Conservation (phyloP, 2,113 vertebrate species). For the Misgurnus anguillicaudatus region DNA sequence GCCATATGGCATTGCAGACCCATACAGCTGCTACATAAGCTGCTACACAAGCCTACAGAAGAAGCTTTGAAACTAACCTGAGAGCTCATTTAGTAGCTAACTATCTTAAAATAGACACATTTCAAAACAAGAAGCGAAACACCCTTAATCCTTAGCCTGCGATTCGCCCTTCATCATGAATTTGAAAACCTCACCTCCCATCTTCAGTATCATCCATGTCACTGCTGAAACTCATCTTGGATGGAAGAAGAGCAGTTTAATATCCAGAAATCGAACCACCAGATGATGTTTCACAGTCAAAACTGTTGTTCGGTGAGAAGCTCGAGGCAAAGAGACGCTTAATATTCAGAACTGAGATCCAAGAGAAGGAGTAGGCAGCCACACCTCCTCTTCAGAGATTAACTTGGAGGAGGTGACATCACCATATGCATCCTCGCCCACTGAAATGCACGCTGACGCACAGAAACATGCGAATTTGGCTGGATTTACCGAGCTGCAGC, state of each 20-base stretch:
- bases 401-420: constrained; percentile 66
- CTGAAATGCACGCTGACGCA: constrained; percentile 41
- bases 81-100: background rate
- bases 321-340: constrained; percentile 49
- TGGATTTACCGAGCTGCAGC: constrained; percentile 10
- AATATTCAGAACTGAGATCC: constrained; percentile 21
- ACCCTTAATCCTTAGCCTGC: background rate
- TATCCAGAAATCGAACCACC: background rate
- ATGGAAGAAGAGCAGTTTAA: constrained; percentile 1
- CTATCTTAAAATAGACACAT: too few relatives aligned
- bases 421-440: constrained; percentile 36
- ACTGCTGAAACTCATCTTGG: constrained; percentile 67
- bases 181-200: constrained; percentile 67
- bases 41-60: constrained; percentile 61
- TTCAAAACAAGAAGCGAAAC: background rate
- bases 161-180: background rate
- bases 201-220: constrained; percentile 74
- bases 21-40: constrained; percentile 69
- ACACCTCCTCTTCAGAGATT: constrained; percentile 77
- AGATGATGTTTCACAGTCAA: constrained; percentile 3
- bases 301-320: constrained; percentile 46
- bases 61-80: constrained; percentile 53
- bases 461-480: constrained; percentile 47
- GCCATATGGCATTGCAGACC: constrained; percentile 67
- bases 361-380: constrained; percentile 55